phyloP scores from a whole-genome alignment of 2,888 invertebrate genomes.

The Malthinus flaveolus region DNA sequence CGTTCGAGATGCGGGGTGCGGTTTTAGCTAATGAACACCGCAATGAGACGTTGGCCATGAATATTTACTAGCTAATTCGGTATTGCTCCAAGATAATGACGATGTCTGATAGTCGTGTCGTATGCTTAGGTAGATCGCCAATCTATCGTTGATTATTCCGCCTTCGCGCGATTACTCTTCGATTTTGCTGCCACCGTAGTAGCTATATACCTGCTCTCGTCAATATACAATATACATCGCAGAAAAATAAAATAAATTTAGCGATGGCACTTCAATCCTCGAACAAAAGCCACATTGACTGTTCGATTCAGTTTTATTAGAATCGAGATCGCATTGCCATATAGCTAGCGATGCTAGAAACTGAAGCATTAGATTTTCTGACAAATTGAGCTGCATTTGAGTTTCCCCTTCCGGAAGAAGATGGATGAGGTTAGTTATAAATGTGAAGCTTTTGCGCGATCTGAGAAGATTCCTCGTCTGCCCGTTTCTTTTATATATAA shows the following conservation, averaged over 20 bases:
- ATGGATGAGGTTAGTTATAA: constrained; percentile 61
- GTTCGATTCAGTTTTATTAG: constrained; percentile 40
- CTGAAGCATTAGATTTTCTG: constrained; percentile 56
- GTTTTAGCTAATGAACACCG: constrained; percentile 46
- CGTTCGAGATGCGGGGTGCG: constrained; percentile 36
- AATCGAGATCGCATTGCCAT: constrained; percentile 35
- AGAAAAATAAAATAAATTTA: constrained; percentile 38
- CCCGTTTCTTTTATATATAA: constrained; percentile 55
- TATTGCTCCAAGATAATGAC: constrained; percentile 50
- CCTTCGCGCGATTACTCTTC: constrained; percentile 36
- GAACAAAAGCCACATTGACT: constrained; percentile 35
- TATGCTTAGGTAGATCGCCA: constrained; percentile 41
- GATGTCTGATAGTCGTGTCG: constrained; percentile 44
- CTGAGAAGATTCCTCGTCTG: constrained; percentile 52
- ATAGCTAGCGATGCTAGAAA: constrained; percentile 34
- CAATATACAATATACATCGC: constrained; percentile 20
- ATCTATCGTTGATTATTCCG: constrained; percentile 46
- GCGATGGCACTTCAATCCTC: constrained; percentile 36
- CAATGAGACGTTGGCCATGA: constrained; percentile 57
- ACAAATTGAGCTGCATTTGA: constrained; percentile 60
- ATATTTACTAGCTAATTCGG: constrained; percentile 53
- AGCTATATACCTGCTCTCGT: constrained; percentile 20
- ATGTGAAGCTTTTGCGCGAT: constrained; percentile 58
- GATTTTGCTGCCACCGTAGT: constrained; percentile 12
- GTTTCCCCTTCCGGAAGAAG: constrained; percentile 54